Evolutionary conservation across 2,888 invertebrate species (phyloP).

Genomic region (Synanthedon myopaeformis): DNA sequence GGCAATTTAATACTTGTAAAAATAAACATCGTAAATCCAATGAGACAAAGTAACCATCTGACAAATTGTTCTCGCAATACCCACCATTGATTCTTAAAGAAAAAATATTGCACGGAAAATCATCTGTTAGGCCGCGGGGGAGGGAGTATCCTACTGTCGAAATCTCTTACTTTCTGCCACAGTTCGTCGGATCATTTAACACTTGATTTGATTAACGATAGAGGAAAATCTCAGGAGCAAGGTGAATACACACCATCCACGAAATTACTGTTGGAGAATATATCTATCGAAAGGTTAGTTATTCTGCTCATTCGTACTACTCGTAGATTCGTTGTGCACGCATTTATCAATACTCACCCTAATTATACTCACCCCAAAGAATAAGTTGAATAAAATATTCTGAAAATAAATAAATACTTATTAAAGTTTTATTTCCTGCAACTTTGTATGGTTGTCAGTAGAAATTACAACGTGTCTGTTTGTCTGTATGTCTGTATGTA

Average conservation of each 20-base stretch:
- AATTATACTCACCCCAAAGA: too few species aligned
- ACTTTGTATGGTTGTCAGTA: too few species aligned
- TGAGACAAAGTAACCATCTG: slow-evolving; percentile 42
- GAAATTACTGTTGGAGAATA: too few species aligned
- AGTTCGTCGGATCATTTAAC: slow-evolving; percentile 42
- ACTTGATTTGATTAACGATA: slow-evolving; percentile 51
- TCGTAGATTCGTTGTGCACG: too few species aligned
- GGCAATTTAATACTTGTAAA: slow-evolving; percentile 15
- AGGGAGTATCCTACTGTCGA: slow-evolving; percentile 37
- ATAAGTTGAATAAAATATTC: too few species aligned
- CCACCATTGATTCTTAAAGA: slow-evolving; percentile 48
- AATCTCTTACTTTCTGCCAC: slow-evolving; percentile 25
- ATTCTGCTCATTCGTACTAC: too few species aligned
- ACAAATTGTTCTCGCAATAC: slow-evolving; percentile 52
- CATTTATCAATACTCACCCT: too few species aligned
- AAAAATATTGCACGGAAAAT: slow-evolving; percentile 47
- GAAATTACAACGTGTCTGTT: too few species aligned
- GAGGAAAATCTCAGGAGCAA: background rate
- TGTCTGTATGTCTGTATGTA: too few species aligned
- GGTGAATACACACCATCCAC: background rate
- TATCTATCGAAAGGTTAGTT: too few species aligned
- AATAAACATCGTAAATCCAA: slow-evolving; percentile 25
- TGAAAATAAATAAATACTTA: too few species aligned
- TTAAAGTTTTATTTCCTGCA: too few species aligned
- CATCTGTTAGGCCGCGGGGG: slow-evolving; percentile 27